phyloP scores from a whole-genome alignment of 2,797 vertebrate genomes.

The Cheirogaleus major region DNA sequence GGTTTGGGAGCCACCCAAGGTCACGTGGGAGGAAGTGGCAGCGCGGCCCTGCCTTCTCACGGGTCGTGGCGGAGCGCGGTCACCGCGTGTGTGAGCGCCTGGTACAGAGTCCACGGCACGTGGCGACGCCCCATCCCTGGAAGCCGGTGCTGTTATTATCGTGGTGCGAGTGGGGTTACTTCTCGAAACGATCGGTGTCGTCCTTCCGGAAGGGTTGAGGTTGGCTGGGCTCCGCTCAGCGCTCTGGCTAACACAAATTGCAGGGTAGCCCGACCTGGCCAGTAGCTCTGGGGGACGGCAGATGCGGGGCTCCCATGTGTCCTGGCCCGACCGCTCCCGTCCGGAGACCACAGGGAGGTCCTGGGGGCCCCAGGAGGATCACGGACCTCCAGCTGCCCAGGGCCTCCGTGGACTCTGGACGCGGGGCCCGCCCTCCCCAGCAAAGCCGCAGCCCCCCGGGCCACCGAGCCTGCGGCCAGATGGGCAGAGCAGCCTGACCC shows the following conservation, averaged over 20 bases:
- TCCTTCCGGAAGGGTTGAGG: neutral
- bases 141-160: rapidly evolving
- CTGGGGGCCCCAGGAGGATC: rapidly evolving
- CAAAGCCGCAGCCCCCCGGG: neutral
- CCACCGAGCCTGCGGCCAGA: rapidly evolving
- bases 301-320: rapidly evolving
- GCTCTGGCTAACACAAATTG: neutral
- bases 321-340: rapidly evolving
- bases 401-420: rapidly evolving
- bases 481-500: rapidly evolving
- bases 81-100: neutral
- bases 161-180: rapidly evolving
- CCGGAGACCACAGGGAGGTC: rapidly evolving
- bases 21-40: neutral
- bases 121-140: rapidly evolving
- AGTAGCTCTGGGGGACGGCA: rapidly evolving
- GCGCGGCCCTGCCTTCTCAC: neutral
- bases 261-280: rapidly evolving
- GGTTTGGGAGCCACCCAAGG: rapidly evolving
- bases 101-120: rapidly evolving
- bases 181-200: rapidly evolving
- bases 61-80: rapidly evolving
- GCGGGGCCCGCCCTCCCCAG: rapidly evolving
- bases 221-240: neutral
- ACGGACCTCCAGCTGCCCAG: rapidly evolving